Evolutionary conservation across 2,797 vertebrate genomes (phyloP).

Genomic region (Psittacula derbiana): DNA sequence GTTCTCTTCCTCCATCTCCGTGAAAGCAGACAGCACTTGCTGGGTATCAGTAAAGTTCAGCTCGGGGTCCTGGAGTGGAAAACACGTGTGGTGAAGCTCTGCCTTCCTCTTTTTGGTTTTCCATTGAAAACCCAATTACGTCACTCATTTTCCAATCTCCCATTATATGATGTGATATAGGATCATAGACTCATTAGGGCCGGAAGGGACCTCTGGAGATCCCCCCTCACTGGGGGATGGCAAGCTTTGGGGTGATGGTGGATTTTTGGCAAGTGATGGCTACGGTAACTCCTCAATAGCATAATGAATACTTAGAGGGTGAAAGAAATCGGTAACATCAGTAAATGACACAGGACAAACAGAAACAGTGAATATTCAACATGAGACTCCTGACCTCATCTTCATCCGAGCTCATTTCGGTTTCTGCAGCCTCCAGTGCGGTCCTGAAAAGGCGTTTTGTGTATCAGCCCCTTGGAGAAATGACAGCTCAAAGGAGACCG

Average conservation of each 20-base stretch:
- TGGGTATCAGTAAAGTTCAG: constrained; percentile 90
- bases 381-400: constrained; percentile 65
- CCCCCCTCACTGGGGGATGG: neutral
- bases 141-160: neutral
- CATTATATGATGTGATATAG: neutral
- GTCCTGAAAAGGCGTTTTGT: constrained; percentile 53
- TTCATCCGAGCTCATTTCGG: neutral
- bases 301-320: neutral
- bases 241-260: neutral
- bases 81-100: rapidly evolving
- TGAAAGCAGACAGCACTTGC: constrained; percentile 85
- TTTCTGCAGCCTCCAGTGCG: neutral
- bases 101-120: neutral
- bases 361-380: neutral
- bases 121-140: neutral
- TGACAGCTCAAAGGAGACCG: neutral
- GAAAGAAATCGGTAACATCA: neutral
- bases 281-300: neutral
- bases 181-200: neutral
- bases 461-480: neutral
- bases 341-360: neutral
- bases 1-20: constrained; percentile 87
- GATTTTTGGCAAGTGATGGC: neutral
- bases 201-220: neutral
- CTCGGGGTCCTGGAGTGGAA: constrained; percentile 73